A percentile compares a stretch with the other conserved stretches of the same genome.
phyloP scores from a whole-genome alignment of 2,797 vertebrate genomes.

The Ctenopoma multispine region DNA sequence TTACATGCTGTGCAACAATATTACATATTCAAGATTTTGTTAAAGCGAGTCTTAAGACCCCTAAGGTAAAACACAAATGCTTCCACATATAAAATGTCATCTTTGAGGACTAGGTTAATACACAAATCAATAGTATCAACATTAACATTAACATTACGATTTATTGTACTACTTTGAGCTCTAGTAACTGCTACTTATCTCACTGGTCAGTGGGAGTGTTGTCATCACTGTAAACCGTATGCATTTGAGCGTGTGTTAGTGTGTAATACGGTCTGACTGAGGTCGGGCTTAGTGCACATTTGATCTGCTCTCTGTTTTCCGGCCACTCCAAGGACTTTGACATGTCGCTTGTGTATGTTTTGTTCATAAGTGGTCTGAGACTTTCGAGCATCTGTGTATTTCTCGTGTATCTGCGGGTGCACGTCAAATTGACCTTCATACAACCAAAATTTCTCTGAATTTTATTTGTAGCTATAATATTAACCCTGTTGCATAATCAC shows the following conservation, averaged over 20 bases:
- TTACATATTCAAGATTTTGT: background rate
- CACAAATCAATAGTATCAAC: background rate
- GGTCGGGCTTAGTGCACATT: constrained; percentile 75
- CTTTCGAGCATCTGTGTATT: constrained; percentile 19
- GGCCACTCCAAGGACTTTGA: constrained; percentile 78
- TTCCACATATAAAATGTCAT: background rate
- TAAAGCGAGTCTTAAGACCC: background rate
- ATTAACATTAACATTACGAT: background rate
- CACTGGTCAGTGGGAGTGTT: constrained; percentile 50
- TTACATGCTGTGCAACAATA: background rate
- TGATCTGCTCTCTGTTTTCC: constrained; percentile 79
- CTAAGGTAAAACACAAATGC: background rate
- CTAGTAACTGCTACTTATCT: constrained; percentile 27
- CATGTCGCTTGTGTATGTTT: constrained; percentile 69
- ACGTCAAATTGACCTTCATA: constrained; percentile 26
- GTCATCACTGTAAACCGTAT: constrained; percentile 47
- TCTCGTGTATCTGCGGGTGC: background rate
- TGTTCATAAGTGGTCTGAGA: constrained; percentile 67
- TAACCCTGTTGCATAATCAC: constrained; percentile 69
- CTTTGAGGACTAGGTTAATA: background rate
- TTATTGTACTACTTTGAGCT: constrained; percentile 38
- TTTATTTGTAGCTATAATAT: constrained; percentile 62
- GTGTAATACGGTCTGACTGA: constrained; percentile 70
- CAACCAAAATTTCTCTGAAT: constrained; percentile 34
- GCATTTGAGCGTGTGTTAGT: constrained; percentile 45